These are phyloP conservation scores for Monarcha castaneiventris DNA, from an alignment of 2,113 vertebrate genomes.

Conservation along the genomic window DNA sequence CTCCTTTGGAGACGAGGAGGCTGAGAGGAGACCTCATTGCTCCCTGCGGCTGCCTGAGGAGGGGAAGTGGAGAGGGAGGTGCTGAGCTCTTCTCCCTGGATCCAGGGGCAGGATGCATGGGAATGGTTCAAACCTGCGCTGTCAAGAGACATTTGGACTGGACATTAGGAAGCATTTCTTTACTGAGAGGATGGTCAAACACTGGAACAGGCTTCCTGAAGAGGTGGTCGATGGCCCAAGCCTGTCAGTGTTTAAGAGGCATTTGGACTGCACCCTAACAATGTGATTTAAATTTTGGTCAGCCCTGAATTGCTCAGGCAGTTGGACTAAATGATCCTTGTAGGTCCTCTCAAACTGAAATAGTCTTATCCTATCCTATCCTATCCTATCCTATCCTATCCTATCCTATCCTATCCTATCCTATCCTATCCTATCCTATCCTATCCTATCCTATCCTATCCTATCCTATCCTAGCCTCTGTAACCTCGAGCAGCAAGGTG, in stretches of 20 bases:
- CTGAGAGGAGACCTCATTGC: fast-evolving
- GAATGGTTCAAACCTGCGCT: neutral
- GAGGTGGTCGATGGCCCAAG: fast-evolving
- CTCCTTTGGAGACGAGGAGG: neutral
- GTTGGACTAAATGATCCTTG: neutral
- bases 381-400: too few relatives aligned
- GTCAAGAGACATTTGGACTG: neutral
- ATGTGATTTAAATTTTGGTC: neutral
- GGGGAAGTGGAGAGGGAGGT: neutral
- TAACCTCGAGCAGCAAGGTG: neutral
- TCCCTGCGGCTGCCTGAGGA: neutral
- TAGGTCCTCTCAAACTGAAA: neutral
- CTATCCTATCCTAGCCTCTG: neutral
- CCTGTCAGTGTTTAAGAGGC: neutral
- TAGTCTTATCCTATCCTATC: too few relatives aligned
- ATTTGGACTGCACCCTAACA: neutral
- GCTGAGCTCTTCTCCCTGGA: neutral
- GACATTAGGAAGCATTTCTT: neutral
- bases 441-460: neutral
- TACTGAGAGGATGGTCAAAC: neutral
- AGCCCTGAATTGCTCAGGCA: neutral
- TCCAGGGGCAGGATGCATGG: fast-evolving
- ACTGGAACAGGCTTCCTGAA: neutral
- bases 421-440: neutral
- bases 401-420: neutral